These are phyloP conservation scores for Acarapis woodi DNA, from an alignment of 1,140 invertebrate species.

Conservation along the genomic window DNA sequence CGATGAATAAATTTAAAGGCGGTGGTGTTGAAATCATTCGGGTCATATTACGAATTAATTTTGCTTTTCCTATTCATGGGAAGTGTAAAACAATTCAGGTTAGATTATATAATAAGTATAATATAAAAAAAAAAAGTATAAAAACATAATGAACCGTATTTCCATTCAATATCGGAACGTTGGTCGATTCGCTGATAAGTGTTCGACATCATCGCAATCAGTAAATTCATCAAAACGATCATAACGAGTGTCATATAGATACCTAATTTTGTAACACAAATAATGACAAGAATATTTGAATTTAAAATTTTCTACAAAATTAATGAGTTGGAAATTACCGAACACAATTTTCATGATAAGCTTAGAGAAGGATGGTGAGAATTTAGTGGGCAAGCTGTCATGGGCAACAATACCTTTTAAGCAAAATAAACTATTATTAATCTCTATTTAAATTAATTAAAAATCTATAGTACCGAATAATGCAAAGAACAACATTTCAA, in stretches of 20 bases:
- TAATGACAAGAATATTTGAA: no score
- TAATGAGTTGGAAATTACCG: no score
- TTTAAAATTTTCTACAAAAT: no score
- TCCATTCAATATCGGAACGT: constrained; percentile 99
- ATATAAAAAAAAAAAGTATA: no score
- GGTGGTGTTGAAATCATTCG: constrained; percentile 85
- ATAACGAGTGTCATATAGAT: constrained; percentile 90
- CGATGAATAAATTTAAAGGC: constrained; percentile 79
- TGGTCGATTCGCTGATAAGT: constrained; percentile 92
- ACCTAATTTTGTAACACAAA: no score
- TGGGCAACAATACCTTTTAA: constrained; percentile 71
- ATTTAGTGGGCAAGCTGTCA: constrained; percentile 25
- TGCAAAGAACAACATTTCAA: constrained; percentile 90
- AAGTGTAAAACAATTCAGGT: no score
- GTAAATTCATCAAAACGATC: constrained; percentile 85
- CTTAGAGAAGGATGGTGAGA: constrained; percentile 23
- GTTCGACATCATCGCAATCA: constrained; percentile 99
- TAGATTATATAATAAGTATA: no score
- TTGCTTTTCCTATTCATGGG: constrained; percentile 92
- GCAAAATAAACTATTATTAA: no score
- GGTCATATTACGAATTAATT: constrained; percentile 94
- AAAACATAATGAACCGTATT: no score
- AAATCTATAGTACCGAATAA: constrained; percentile 72
- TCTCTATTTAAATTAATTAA: constrained; percentile 28
- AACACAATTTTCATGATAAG: constrained; percentile 34